phyloP scores from a whole-genome alignment of 2,797 vertebrate genomes.

The Sebastes trivittatus region DNA sequence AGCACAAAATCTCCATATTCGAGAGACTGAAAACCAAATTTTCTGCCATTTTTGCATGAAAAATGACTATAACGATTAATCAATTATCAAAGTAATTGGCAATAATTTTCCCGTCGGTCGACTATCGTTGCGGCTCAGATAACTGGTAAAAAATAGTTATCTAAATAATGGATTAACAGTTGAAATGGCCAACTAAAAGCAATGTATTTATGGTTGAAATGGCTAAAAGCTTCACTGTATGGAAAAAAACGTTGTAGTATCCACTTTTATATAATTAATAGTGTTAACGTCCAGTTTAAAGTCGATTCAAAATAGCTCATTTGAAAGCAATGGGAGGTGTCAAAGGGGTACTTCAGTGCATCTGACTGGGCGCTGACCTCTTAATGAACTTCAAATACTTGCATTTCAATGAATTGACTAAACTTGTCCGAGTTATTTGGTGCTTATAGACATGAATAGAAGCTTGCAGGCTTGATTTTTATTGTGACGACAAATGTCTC shows the following conservation, averaged over 20 bases:
- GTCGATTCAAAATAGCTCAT: neutral
- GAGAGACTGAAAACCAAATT: fast-evolving
- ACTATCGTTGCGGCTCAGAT: too few relatives aligned
- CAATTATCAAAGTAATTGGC: fast-evolving
- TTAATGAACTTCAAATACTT: neutral
- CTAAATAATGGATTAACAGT: too few relatives aligned
- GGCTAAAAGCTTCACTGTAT: neutral
- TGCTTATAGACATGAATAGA: neutral
- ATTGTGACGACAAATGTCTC: neutral
- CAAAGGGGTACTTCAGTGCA: neutral
- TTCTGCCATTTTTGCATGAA: too few relatives aligned
- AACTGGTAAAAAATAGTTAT: too few relatives aligned
- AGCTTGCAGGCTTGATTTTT: neutral
- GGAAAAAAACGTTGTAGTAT: neutral
- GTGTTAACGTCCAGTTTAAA: neutral
- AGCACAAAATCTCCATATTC: too few relatives aligned
- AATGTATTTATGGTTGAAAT: too few relatives aligned
- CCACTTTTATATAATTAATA: neutral
- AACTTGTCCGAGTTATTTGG: neutral
- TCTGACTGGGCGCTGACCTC: neutral
- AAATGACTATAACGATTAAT: too few relatives aligned
- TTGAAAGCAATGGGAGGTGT: neutral
- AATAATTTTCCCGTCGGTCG: too few relatives aligned
- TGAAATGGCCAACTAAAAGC: too few relatives aligned
- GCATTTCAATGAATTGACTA: neutral